phyloP scores from a whole-genome alignment of 2,888 invertebrate species.

The Aelia acuminata region DNA sequence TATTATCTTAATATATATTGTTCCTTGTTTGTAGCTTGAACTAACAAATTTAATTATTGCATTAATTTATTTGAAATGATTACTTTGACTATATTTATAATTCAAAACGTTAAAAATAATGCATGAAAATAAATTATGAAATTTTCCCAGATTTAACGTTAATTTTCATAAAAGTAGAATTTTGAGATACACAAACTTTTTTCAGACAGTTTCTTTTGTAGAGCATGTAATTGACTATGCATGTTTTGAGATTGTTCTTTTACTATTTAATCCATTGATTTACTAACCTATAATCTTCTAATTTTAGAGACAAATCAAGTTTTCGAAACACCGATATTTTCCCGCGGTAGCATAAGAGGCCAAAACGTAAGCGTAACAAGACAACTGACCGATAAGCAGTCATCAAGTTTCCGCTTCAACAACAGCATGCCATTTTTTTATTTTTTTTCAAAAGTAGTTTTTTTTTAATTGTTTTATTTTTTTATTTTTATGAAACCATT shows the following conservation, averaged over 20 bases:
- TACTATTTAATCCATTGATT: slow-evolving; percentile 43
- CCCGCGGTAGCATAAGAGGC: slow-evolving; percentile 61
- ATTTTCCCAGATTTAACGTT: not conserved
- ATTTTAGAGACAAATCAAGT: slow-evolving; percentile 64
- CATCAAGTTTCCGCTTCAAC: slow-evolving; percentile 46
- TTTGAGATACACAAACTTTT: slow-evolving; percentile 29
- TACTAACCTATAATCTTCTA: slow-evolving; percentile 49
- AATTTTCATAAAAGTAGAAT: not conserved
- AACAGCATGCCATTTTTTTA: not conserved
- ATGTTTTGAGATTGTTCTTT: slow-evolving; percentile 49
- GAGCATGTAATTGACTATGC: slow-evolving; percentile 42
- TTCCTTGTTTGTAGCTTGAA: not conserved
- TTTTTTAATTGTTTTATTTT: not conserved
- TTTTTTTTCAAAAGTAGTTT: not conserved
- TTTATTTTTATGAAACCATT: not conserved
- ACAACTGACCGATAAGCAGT: slow-evolving; percentile 54
- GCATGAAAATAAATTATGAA: not conserved
- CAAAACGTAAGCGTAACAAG: slow-evolving; percentile 59
- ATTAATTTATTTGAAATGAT: not conserved
- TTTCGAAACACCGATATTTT: slow-evolving; percentile 64
- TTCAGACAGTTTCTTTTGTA: slow-evolving; percentile 13
- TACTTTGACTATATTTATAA: not conserved
- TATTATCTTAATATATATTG: not conserved
- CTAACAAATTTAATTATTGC: slow-evolving; percentile 1
- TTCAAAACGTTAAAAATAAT: not conserved